phyloP scores from a whole-genome alignment of 2,113 vertebrate genomes.

The Stegastes partitus region DNA sequence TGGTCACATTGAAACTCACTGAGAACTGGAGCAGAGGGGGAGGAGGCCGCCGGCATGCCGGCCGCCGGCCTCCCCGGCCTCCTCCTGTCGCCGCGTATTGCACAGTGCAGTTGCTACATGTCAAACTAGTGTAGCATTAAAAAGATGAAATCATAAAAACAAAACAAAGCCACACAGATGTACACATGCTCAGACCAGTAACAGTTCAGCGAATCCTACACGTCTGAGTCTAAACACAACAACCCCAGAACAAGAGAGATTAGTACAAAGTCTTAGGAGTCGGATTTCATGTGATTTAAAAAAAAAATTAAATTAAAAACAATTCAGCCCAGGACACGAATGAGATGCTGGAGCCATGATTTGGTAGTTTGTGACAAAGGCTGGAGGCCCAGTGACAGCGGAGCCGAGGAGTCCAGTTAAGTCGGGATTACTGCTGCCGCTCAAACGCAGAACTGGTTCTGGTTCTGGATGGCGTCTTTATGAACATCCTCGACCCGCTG shows the following conservation, averaged over 20 bases:
- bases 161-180: conserved; percentile 91
- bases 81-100: conserved; percentile 95
- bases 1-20: conserved; percentile 99
- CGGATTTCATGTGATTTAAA: too few relatives aligned
- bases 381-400: too few relatives aligned
- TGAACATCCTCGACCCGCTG: conserved; percentile 15
- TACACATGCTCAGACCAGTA: conserved; percentile 92
- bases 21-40: conserved; percentile 88
- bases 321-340: too few relatives aligned
- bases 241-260: conserved; percentile 87
- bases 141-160: conserved; percentile 85
- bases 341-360: too few relatives aligned
- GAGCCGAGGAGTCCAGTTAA: too few relatives aligned
- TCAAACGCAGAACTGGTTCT: too few relatives aligned
- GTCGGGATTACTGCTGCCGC: too few relatives aligned
- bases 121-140: conserved; percentile 98
- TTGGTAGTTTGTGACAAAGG: too few relatives aligned
- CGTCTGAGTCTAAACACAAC: conserved; percentile 82
- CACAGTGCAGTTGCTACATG: conserved; percentile 99
- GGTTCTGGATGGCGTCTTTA: too few relatives aligned
- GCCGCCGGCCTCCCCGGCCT: conserved; percentile 99
- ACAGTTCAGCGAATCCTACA: conserved; percentile 87
- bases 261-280: conserved; percentile 86
- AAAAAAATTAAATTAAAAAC: too few relatives aligned
- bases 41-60: too few relatives aligned